Evolutionary conservation across 2,797 vertebrate genomes (phyloP).

Genomic region (Enteromius radiatus): DNA sequence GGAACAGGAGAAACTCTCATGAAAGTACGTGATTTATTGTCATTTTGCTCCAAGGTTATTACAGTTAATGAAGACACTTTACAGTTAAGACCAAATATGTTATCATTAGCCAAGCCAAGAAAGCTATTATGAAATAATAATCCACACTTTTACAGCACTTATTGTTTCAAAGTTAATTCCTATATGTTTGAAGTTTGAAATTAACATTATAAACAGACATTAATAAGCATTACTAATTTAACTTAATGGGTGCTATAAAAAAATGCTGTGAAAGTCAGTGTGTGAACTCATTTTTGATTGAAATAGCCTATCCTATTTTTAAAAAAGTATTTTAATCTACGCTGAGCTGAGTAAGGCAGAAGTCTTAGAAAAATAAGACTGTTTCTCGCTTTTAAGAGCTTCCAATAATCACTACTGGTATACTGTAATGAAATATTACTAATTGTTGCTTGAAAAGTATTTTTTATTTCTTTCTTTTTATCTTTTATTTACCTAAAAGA

Average conservation of each 20-base stretch:
- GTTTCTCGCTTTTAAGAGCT: too few species aligned
- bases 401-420: too few species aligned
- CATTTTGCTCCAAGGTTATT: not conserved
- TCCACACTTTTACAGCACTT: not conserved
- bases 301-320: not conserved
- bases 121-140: not conserved
- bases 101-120: not conserved
- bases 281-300: not conserved
- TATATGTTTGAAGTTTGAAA: not conserved
- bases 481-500: too few species aligned
- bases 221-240: not conserved
- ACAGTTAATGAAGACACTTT: not conserved
- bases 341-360: not conserved
- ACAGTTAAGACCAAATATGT: not conserved
- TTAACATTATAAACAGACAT: not conserved
- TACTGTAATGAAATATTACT: too few species aligned
- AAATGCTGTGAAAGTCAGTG: not conserved
- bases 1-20: not conserved
- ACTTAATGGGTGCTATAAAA: not conserved
- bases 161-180: not conserved
- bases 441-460: too few species aligned
- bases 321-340: not conserved
- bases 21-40: constrained; percentile 22
- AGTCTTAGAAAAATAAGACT: too few species aligned
- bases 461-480: too few species aligned